These are phyloP conservation scores for Halocynthia roretzi DNA, from an alignment of 23 tunicate species.

Conservation along the genomic window DNA sequence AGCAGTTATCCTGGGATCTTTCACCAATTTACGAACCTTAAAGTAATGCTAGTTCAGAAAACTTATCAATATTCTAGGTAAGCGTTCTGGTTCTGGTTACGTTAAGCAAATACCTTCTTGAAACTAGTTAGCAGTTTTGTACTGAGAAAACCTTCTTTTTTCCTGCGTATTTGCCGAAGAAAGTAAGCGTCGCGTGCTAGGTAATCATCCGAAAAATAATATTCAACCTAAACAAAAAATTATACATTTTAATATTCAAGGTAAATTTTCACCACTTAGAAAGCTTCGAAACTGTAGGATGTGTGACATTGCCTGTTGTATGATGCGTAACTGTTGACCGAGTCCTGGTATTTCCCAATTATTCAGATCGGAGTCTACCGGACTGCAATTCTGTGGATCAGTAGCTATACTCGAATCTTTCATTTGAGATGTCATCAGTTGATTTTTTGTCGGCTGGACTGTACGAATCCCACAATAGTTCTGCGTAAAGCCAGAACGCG, in stretches of 20 bases:
- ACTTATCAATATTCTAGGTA: not conserved
- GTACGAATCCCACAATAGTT: too few relatives aligned
- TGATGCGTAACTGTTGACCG: conserved; percentile 5
- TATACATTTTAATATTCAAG: too few relatives aligned
- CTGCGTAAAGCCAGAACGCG: too few relatives aligned
- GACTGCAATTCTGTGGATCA: too few relatives aligned
- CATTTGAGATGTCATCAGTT: too few relatives aligned
- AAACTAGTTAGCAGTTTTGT: conserved; percentile 82
- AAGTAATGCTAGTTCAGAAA: not conserved
- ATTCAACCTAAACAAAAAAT: conserved; percentile 39
- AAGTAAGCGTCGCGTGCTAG: conserved; percentile 85
- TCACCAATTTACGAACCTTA: conserved; percentile 25
- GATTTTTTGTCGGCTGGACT: too few relatives aligned
- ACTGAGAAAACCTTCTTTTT: conserved; percentile 93
- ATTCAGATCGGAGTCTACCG: conserved; percentile 7
- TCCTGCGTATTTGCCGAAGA: conserved; percentile 92
- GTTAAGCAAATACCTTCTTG: conserved; percentile 32
- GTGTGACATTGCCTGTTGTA: conserved; percentile 28
- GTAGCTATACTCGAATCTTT: too few relatives aligned
- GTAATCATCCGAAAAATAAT: conserved; percentile 93
- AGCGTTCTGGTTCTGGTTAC: too few relatives aligned
- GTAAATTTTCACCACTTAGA: too few relatives aligned
- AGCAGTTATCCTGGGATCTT: conserved; percentile 37
- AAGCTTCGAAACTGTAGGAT: too few relatives aligned
- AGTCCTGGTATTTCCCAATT: conserved; percentile 18